A percentile compares a stretch with the other conserved stretches of the same genome.
These are phyloP conservation scores for Centropristis striata DNA, from an alignment of 2,113 vertebrate species.

Conservation along the genomic window DNA sequence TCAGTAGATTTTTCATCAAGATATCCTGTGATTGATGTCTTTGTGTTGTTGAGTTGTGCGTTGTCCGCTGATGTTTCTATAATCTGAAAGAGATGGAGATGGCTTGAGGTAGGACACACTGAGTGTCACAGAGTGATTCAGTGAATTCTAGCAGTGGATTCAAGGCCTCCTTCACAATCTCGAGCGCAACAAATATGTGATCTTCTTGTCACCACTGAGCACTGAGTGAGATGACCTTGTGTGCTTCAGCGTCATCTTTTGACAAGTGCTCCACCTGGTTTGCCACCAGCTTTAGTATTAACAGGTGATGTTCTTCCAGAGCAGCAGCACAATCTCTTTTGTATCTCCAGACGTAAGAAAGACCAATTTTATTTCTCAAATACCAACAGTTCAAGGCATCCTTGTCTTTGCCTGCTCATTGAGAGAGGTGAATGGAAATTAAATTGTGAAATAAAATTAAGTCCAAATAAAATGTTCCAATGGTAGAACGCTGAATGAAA, in stretches of 20 bases:
- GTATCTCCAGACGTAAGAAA: not conserved
- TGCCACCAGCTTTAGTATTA: not conserved
- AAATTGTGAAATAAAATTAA: slow-evolving; percentile 8
- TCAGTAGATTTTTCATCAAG: slow-evolving; percentile 37
- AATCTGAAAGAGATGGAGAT: slow-evolving; percentile 22
- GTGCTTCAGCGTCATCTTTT: slow-evolving; percentile 18
- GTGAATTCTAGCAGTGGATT: slow-evolving; percentile 30
- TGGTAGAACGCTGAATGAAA: not conserved
- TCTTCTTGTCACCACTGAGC: slow-evolving; percentile 21
- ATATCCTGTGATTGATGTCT: slow-evolving; percentile 27
- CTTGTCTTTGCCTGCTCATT: not conserved
- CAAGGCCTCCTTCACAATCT: slow-evolving; percentile 44
- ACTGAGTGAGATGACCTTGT: slow-evolving; percentile 43
- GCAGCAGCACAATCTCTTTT: not conserved
- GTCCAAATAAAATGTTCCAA: slow-evolving; percentile 13
- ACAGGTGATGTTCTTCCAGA: slow-evolving; percentile 11
- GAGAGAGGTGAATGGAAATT: not conserved
- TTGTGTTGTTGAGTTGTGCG: slow-evolving; percentile 24
- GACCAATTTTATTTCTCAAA: not conserved
- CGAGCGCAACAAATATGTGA: slow-evolving; percentile 9
- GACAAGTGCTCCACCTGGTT: slow-evolving; percentile 9
- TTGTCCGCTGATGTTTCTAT: not conserved
- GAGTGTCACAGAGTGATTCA: slow-evolving; percentile 44
- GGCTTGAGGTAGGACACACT: slow-evolving; percentile 20
- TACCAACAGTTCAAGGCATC: not conserved